Percentiles rank a stretch among this genome's conserved stretches.
Evolutionary conservation across 2,113 vertebrate species (phyloP).

Genomic region (Archocentrus centrarchus): DNA sequence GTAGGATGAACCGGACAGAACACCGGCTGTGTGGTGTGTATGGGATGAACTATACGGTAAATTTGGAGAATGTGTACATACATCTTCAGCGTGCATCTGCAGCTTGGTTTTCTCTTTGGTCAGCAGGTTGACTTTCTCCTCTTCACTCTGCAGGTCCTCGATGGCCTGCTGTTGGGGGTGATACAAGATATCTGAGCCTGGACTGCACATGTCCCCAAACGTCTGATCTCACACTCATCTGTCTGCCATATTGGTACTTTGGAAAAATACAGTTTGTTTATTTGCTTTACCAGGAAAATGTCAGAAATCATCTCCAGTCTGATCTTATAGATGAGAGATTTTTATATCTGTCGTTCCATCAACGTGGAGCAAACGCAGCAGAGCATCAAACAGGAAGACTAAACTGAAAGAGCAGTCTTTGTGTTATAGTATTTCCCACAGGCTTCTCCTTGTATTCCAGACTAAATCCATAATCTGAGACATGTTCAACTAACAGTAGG

Average conservation of each 20-base stretch:
- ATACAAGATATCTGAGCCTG: conserved; percentile 50
- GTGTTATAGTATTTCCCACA: accelerated
- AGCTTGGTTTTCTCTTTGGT: conserved; percentile 81
- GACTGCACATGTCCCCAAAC: conserved; percentile 47
- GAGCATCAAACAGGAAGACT: neutral
- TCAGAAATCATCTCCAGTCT: conserved; percentile 15
- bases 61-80: conserved; percentile 39
- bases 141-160: conserved; percentile 81
- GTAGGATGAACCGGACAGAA: neutral
- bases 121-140: conserved; percentile 82
- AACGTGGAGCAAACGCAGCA: neutral
- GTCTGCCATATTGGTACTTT: conserved; percentile 49
- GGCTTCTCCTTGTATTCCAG: neutral
- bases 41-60: neutral
- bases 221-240: conserved; percentile 50
- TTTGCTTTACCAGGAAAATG: conserved; percentile 12
- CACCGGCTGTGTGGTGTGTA: neutral
- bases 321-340: conserved; percentile 22
- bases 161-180: conserved; percentile 73
- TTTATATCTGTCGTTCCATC: conserved; percentile 5
- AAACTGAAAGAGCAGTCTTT: neutral
- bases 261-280: conserved; percentile 33
- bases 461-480: conserved; percentile 10
- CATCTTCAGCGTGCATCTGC: conserved; percentile 78
- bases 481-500: neutral